Conservation (phyloP, 2,888 invertebrate species). For the Platycheirus rosarum region DNA sequence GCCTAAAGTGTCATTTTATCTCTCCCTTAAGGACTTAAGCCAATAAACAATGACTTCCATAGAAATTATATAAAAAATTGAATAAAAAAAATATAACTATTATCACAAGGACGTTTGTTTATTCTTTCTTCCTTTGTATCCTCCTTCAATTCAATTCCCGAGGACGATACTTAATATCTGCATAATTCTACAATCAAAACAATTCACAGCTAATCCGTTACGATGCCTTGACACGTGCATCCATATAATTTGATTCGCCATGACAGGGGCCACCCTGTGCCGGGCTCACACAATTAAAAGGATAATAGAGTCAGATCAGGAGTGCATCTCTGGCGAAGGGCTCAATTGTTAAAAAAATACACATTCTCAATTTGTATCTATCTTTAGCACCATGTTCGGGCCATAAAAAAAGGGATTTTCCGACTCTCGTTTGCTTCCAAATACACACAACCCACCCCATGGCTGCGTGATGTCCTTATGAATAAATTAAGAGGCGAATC, state of each 20-base stretch:
- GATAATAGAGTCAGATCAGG: constrained; percentile 49
- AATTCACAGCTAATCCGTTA: constrained; percentile 70
- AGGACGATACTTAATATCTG: constrained; percentile 53
- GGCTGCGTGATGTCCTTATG: constrained; percentile 31
- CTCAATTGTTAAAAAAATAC: constrained; percentile 19
- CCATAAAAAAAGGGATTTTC: constrained; percentile 49
- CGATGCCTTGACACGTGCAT: constrained; percentile 67
- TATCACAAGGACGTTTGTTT: constrained; percentile 15
- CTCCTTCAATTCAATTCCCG: constrained; percentile 16
- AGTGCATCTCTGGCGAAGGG: constrained; percentile 41
- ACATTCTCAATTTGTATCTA: constrained; percentile 44
- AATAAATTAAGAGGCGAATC: constrained; percentile 58
- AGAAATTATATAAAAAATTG: constrained; percentile 5
- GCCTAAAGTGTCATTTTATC: constrained; percentile 50
- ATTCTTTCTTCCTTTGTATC: constrained; percentile 22
- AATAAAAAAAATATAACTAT: not conserved
- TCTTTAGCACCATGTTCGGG: constrained; percentile 22
- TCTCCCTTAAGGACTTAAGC: too few species aligned
- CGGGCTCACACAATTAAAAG: constrained; percentile 59
- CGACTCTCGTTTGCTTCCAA: constrained; percentile 32
- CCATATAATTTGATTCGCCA: constrained; percentile 49
- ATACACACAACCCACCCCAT: constrained; percentile 25
- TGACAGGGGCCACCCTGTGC: constrained; percentile 25
- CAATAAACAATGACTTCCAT: constrained; percentile 57
- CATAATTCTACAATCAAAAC: constrained; percentile 72